Evolutionary conservation across 1,140 invertebrate genomes (phyloP).

Genomic region (Drosophila triauraria): DNA sequence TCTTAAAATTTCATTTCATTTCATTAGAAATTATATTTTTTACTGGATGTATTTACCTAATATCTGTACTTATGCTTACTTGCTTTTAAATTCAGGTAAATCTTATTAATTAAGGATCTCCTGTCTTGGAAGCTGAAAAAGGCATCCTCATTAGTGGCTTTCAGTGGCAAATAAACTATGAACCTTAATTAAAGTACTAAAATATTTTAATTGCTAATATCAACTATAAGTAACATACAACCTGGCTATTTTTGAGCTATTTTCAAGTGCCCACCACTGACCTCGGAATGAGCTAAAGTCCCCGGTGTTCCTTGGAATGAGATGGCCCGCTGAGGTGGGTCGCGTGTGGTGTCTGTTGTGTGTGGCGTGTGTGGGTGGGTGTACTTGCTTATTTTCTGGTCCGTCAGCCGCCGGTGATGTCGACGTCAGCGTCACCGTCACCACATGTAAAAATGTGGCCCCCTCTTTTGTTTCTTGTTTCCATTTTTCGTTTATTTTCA

Average conservation of each 20-base stretch:
- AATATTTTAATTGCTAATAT: too few species aligned
- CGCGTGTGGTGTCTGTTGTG: neutral
- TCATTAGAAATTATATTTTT: too few species aligned
- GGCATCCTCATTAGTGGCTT: too few species aligned
- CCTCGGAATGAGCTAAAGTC: slow-evolving; percentile 10
- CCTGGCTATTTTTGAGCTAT: neutral
- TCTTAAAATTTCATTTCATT: too few species aligned
- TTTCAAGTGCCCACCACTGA: slow-evolving; percentile 7
- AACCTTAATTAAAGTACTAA: neutral
- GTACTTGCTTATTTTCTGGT: slow-evolving; percentile 82
- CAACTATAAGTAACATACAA: too few species aligned
- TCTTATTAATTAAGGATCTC: too few species aligned
- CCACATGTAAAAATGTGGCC: slow-evolving; percentile 75
- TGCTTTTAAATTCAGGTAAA: too few species aligned
- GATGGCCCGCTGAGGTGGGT: slow-evolving; percentile 14
- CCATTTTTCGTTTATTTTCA: slow-evolving; percentile 13
- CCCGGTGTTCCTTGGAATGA: slow-evolving; percentile 2
- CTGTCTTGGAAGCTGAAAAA: too few species aligned
- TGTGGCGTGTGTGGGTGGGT: slow-evolving; percentile 20
- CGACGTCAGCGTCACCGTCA: slow-evolving; percentile 64
- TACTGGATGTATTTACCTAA: too few species aligned
- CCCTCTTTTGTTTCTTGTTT: slow-evolving; percentile 41
- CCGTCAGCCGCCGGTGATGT: slow-evolving; percentile 77
- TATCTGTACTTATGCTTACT: too few species aligned
- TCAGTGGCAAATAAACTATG: neutral